Evolutionary conservation across 1,140 invertebrate species (phyloP).

Genomic region (Drosophila repletoides): DNA sequence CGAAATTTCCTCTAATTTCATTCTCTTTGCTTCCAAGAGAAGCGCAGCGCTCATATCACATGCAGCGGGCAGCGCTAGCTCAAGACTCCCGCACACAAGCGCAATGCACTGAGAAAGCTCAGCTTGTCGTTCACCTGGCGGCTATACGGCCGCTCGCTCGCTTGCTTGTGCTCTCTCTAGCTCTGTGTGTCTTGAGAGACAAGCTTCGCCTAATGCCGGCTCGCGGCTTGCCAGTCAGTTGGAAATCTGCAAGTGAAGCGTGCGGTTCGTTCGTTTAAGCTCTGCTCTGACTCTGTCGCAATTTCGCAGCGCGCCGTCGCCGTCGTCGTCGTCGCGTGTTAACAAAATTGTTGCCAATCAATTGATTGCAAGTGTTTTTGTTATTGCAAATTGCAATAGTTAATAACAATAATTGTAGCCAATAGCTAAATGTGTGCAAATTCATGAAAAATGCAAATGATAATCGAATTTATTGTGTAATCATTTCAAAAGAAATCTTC

Average conservation of each 20-base stretch:
- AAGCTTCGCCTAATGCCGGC: slow-evolving; percentile 28
- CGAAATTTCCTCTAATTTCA: too few relatives aligned
- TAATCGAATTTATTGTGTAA: slow-evolving; percentile 34
- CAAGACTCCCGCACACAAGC: background rate
- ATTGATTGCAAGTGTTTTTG: slow-evolving; percentile 48
- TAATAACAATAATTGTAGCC: slow-evolving; percentile 51
- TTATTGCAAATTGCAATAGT: slow-evolving; percentile 34
- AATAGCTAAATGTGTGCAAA: slow-evolving; percentile 22
- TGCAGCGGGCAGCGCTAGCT: too few relatives aligned
- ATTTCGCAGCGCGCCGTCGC: slow-evolving; percentile 41
- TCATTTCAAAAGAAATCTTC: slow-evolving; percentile 15
- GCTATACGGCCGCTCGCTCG: slow-evolving; percentile 21
- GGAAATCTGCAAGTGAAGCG: slow-evolving; percentile 46
- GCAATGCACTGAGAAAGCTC: slow-evolving; percentile 3
- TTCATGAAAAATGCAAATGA: background rate
- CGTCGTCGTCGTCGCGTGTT: slow-evolving; percentile 43
- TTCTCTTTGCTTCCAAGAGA: too few relatives aligned
- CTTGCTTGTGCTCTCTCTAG: slow-evolving; percentile 9
- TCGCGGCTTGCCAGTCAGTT: slow-evolving; percentile 37
- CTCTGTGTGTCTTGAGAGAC: background rate
- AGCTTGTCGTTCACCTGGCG: background rate
- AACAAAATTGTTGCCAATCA: slow-evolving; percentile 30
- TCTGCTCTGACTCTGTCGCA: slow-evolving; percentile 19
- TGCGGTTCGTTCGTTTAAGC: slow-evolving; percentile 39
- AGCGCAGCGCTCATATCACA: background rate